Evolutionary conservation across 2,888 invertebrate species (phyloP), one percentile per base, ranked within the genome.

Genomic region (Acanthacorydalis orientalis): DNA sequence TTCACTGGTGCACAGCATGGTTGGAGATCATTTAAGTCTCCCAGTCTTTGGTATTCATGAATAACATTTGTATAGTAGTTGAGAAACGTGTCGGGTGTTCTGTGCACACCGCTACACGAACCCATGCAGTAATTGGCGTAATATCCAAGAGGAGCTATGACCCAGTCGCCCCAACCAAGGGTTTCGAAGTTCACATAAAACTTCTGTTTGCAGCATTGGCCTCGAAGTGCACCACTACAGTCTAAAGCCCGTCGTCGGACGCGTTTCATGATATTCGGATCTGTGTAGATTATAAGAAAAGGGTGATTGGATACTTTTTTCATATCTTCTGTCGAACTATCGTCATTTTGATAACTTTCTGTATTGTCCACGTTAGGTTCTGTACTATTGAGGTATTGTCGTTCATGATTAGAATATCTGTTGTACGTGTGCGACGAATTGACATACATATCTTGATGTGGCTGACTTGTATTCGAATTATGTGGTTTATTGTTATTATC

Each of bases 131-230:
- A 91, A 68, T 92, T 92, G 50, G 92, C 91, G 68, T 85, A 87
- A 71, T 92, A 92, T 56, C 91, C 90, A 59, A 80, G 77, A 31
- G 88, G 88, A 54, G 86, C 85, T 56, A 90, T 86, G 61, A 91
- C 89, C 90, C 90, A 91, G 70, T 91, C 89, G 68, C 90, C 88
- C 92, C 91, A 92, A 56, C 90, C 90, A 46, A 92, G 74, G 57
- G 86, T 82, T 61, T 83, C 82, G 70, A 92, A 92, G 65, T 83
- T 87, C 58, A 92, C 89, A 72, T 89, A 91, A 70, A 91, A 88
- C 44, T 83, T 77, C 67, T 91, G 84, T 60, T 89, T 88, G 65
- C 85, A 86, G 68, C 91, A 92, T 63, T 86, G 85, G 56, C 77
- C 77, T 51, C 73, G 72, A 44, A 72, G 64, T 48, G 79, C 78